Base-by-base conservation (phyloP, 2,888 invertebrate genomes). In the Agonopterix arenella region DNA sequence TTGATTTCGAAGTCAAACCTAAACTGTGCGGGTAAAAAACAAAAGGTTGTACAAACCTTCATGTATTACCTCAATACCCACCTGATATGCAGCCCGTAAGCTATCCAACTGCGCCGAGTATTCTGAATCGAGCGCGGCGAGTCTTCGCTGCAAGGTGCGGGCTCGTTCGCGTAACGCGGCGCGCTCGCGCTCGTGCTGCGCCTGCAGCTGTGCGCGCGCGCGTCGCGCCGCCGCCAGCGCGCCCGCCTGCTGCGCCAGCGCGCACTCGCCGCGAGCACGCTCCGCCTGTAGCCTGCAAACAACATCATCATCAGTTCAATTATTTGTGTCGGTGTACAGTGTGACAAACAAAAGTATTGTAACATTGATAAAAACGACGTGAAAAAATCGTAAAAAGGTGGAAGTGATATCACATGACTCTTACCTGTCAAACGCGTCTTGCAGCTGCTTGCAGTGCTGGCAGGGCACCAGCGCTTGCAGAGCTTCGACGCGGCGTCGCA, bases 21-120 rank as follows among this genome's bases (percentile, higher is more conserved):
- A 28, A 28, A 28, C 28, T 28, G 5, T 28, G 1, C 5, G 28
- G 28, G 5, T 28, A 28, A 4, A 28, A 4, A 28, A 28, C 7
- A 28, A 28, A 28, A 28, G 28, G 28, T 28, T 40, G 10, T n/a
- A n/a, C 10, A 40, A n/a, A 40, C 40, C 40, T 4, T 40, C 40
- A 10, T 40, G 10, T 40, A 40, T n/a, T 40, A 9, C 40, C 9
- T 11, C 43, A 84, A 80, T 42, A 84, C 84, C 52, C 42, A 84
- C 86, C 80, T 86, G 93, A 74, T 96, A 96, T 7, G 94, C 94
- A 11, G 93, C 93, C 43, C 95, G 90, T 50, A 96, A 83, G 66
- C 94, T 94, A 66, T 95, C 95, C 50, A 96, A 91, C 76, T 96
- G 96, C 62, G 94, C 94, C 49, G 94, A 92, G 77, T 96, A 95